A percentile compares a stretch with the other conserved stretches of the same genome.
These are phyloP conservation scores for Coregonus suidteri DNA, from an alignment of 2,797 vertebrate species.

Conservation along the genomic window DNA sequence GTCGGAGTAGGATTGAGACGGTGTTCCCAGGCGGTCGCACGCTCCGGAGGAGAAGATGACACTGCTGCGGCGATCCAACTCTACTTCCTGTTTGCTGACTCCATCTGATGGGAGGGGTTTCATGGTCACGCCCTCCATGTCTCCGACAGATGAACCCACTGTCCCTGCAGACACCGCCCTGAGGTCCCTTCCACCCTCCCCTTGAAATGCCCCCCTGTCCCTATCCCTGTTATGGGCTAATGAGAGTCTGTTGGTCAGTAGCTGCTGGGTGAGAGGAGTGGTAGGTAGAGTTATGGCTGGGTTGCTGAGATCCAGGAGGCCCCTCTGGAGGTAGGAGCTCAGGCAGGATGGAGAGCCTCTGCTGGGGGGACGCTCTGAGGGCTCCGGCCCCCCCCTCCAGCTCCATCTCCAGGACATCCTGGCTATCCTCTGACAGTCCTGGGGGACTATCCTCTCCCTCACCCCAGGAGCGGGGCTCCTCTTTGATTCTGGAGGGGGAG, in stretches of 20 bases:
- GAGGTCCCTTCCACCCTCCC: constrained; percentile 82
- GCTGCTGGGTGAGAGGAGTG: constrained; percentile 83
- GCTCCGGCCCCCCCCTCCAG: constrained; percentile 81
- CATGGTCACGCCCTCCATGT: constrained; percentile 73
- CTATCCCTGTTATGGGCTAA: constrained; percentile 75
- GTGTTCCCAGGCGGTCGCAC: constrained; percentile 80
- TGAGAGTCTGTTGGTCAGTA: constrained; percentile 84
- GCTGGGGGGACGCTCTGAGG: constrained; percentile 75
- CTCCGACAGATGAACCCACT: constrained; percentile 75
- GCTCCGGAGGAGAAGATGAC: constrained; percentile 90
- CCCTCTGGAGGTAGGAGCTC: constrained; percentile 85
- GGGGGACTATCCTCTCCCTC: constrained; percentile 82
- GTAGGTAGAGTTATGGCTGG: constrained; percentile 67
- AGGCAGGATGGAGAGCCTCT: constrained; percentile 82
- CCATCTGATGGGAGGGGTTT: constrained; percentile 80
- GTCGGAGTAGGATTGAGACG: constrained; percentile 80
- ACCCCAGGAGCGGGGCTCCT: constrained; percentile 74
- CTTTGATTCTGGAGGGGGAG: constrained; percentile 60
- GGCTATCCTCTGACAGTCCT: constrained; percentile 85
- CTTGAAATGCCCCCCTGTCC: constrained; percentile 79
- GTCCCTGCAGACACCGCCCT: constrained; percentile 75
- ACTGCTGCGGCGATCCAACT: constrained; percentile 88
- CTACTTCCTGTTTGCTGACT: constrained; percentile 84
- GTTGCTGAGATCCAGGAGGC: constrained; percentile 53
- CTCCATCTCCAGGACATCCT: constrained; percentile 82